Base-by-base conservation (phyloP, 2,888 invertebrate species). In the Calephelis perditalis region DNA sequence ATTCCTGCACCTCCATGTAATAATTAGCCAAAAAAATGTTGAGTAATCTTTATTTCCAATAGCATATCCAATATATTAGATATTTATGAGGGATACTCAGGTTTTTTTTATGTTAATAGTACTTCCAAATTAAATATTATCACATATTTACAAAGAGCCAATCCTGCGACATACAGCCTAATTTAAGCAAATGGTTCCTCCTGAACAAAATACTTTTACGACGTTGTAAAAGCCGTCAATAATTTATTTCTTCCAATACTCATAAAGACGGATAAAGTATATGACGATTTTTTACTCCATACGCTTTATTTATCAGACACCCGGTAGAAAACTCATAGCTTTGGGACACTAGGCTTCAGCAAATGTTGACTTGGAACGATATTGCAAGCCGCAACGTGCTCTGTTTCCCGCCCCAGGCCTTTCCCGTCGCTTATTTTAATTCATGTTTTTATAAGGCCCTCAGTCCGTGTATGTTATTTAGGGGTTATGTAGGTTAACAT, bases 321-420 rank as follows among this genome's bases (percentile, higher is more conserved):
- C 61, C 63, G 60, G 76, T 76, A 75, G 79, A 73, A 80, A 82
- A 78, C 79, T 81, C 82, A 77, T 81, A 70, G 67, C 76, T 75
- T 78, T 77, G 78, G 79, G 76, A 78, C 76, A 77, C 74, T 74
- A 73, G 72, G 75, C 74, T 75, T 75, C 71, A 62, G 80, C 71
- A 85, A 86, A 85, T 86, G 79, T 86, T 86, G 85, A 77, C 77
- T 67, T 69, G 76, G 75, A 76, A 72, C 79, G 79, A 85, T 85
- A 86, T 85, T 85, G 84, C 84, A 54, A 11, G 52, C 52, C 52
- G 73, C 61, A 56, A 64, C 63, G 58, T 59, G 63, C 62, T 69
- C 40, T 40, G 40, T 40, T 40, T 65, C 64, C 63, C 61, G 66
- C 63, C 59, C 58, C 40, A 36, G 58, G 63, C 63, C 61, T 59